Evolutionary conservation across 2,888 invertebrate genomes (phyloP), one percentile per base, ranked within the genome.

Genomic region (Sepiola atlantica): DNA sequence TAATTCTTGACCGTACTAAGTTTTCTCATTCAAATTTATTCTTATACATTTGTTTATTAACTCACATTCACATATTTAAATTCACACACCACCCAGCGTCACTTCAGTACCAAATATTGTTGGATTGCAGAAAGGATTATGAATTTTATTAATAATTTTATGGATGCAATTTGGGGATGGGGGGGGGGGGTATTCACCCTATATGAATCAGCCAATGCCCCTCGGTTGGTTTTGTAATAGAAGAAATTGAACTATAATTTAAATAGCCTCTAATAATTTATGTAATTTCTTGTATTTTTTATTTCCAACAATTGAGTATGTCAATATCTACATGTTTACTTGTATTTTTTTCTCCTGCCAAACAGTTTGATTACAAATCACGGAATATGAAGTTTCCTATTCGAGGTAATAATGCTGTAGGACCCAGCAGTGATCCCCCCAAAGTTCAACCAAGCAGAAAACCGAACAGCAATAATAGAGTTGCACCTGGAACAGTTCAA

Each of bases 291-390:
- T 77, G 77, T 32, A 77, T 32, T 77, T n/a, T 77, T 77, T 16
- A 77, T 77, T 12, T 77, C n/a, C 8, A n/a, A 28, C 28, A 28
- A 28, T 77, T 77, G 28, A 57, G 14, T 24, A 57, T 57, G 77
- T 28, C 12, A 77, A 77, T 77, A 77, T 77, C 32, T 77, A n/a
- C n/a, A 45, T 45, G 16, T 77, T 77, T n/a, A n/a, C n/a, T 77
- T 77, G n/a, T 77, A 77, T 77, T 77, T 77, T 77, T 0, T 77
- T 16, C n/a, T 16, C 32, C 28, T 12, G 1, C 16, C 8, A 45
- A 45, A 90, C 94, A 96, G 96, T 96, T 96, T 95, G 95, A 96
- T 35, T 96, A 96, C 95, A 96, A 96, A 95, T 94, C 95, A 8
- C 95, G 95, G 94, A 95, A 95, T n/a, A 96, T 96, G 94, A 95